Percentiles rank a stretch among this genome's conserved stretches.
Evolutionary conservation across 1,140 invertebrate genomes (phyloP).

Genomic region (Dreissena rostriformis): DNA sequence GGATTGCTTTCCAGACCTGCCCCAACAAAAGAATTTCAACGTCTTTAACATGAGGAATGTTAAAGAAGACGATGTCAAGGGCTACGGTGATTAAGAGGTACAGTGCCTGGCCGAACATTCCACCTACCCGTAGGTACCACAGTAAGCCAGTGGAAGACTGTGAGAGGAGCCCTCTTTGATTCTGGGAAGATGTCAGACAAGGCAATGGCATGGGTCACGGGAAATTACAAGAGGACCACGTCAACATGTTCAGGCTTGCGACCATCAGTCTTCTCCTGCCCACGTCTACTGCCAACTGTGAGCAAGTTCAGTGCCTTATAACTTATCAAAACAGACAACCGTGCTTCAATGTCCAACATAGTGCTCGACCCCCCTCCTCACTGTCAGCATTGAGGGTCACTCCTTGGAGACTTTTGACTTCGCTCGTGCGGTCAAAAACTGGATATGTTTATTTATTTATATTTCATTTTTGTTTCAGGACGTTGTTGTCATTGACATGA

Average conservation of each 20-base stretch:
- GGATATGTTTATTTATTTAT: background rate
- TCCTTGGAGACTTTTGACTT: background rate
- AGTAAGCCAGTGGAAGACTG: background rate
- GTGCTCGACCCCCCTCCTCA: background rate
- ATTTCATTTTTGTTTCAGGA: too few relatives aligned
- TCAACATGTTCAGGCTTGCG: background rate
- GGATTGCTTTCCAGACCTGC: background rate
- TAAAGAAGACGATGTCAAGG: too few relatives aligned
- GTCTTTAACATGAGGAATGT: background rate
- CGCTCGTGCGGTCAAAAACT: background rate
- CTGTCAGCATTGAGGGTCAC: background rate
- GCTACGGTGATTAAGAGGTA: background rate
- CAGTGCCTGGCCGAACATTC: conserved; percentile 4
- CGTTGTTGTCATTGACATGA: too few relatives aligned
- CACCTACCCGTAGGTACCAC: background rate
- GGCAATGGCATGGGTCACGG: background rate
- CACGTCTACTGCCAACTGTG: conserved; percentile 23
- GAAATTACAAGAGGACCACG: background rate
- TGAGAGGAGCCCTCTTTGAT: background rate
- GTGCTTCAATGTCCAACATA: background rate
- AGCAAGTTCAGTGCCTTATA: background rate
- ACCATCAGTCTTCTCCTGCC: conserved; percentile 2
- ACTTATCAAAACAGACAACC: background rate
- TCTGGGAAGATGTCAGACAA: background rate
- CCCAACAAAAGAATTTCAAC: background rate